Evolutionary conservation across 2,113 vertebrate genomes (phyloP), one percentile per base, ranked within the genome.

Genomic region (Chlorodrepanis virens): DNA sequence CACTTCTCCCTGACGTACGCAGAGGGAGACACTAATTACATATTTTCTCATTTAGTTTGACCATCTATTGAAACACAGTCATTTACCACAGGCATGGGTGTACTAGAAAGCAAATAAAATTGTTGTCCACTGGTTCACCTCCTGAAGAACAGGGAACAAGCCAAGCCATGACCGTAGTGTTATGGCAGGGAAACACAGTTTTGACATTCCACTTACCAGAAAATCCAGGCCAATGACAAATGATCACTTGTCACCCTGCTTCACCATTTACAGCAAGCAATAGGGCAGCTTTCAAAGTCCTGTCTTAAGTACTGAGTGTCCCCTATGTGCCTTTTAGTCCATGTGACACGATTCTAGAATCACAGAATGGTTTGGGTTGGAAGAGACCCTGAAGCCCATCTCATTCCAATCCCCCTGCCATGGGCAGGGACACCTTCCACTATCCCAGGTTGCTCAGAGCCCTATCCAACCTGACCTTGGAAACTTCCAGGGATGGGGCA

Each of bases 401-500:
- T 7, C 11, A 6, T 50, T 37, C 23, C 44, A 70, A 4, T 3
- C 2, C 15, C 25, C 1, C 11, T 75, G 35, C 44, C 44, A 2
- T 1, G 1, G 19, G 2, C 49, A 37, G 27, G 29, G 21, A 29
- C 33, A 29, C 3, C 14, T 61, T 24, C 24, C 10, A 8, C 22
- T 4, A 35, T 7, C 7, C 2, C 35, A 59, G 18, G 21, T 5
- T 60, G 39, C 35, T 50, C 40, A 4, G 6, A 76, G 10, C 12
- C 2, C 6, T 17, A 3, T 71, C 27, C 42, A 67, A 0, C 72
- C 29, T 52, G 40, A 13, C 12, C 20, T 63, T 27, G 35, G 1
- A 13, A 17, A 4, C 14, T 17, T 3, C 52, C 42, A 80, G 57
- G 29, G 12, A n/a, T 14, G 63, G 31, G 11, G 11, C 40, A 67